Base-by-base conservation (phyloP, 2,797 vertebrate genomes). In the Scomberomorus guttatus region DNA sequence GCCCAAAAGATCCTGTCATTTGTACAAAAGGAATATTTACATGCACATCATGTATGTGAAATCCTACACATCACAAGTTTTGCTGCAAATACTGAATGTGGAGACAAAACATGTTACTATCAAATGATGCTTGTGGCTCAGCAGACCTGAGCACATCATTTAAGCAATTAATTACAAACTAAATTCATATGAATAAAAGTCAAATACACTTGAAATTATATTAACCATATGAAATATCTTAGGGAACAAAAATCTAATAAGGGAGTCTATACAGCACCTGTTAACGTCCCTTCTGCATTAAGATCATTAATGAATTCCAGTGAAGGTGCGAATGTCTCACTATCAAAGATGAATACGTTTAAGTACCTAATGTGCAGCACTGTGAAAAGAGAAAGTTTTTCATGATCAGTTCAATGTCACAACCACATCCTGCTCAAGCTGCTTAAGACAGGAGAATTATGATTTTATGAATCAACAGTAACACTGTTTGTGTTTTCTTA, bases 281-380 rank as follows among this genome's bases (percentile, higher is more conserved):
- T 22, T n/a, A 63, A 27, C 29, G 24, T 68, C 24, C 48, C 4
- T 12, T 67, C 59, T 54, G 44, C 27, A 58, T 78, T 62, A 27
- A 32, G 67, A 71, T 66, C 24, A 75, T 58, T 57, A 17, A 67
- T 59, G 42, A 72, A 59, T 70, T 59, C 46, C 61, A 66, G 27
- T 54, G 12, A 62, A 70, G 44, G 56, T 37, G 32, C 27, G 80
- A 65, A 76, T 76, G 68, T 71, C 63, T 64, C 25, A 25, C 59
- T 74, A 44, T 72, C 29, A 80, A 61, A 83, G 54, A 69, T 57
- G 46, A 78, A 70, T 58, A 48, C 25, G 11, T 29, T 48, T 10
- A 61, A 24, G 29, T 52, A 15, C 9, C 18, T 67, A 6, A 51
- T 7, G 51, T 52, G 10, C 60, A 64, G 14, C 44, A 39, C 62